Percentiles rank a stretch among this genome's conserved stretches.
These are phyloP conservation scores for Zapornia atra DNA, from an alignment of 2,113 vertebrate species.

Conservation along the genomic window DNA sequence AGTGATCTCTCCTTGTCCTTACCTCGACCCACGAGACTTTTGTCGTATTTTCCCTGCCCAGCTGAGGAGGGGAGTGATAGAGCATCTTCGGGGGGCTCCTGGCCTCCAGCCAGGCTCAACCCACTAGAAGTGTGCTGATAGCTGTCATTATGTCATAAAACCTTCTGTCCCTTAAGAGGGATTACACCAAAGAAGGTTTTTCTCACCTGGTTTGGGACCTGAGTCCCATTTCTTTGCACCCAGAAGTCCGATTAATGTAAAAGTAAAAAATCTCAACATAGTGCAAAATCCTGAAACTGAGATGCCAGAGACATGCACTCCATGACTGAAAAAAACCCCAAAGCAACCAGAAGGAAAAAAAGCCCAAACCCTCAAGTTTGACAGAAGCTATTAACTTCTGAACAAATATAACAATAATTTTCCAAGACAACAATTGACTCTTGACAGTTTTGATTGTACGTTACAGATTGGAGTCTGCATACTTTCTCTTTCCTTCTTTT, in stretches of 20 bases:
- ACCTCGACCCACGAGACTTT: no score
- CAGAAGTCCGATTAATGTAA: neutral
- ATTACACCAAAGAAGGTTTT: neutral
- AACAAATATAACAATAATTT: neutral
- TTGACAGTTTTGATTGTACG: neutral
- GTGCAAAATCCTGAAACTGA: neutral
- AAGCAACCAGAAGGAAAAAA: rapidly evolving
- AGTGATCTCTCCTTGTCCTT: no score
- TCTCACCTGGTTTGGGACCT: neutral
- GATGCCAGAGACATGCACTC: neutral
- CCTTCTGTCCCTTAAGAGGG: neutral
- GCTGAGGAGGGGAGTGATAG: no score
- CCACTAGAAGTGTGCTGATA: neutral
- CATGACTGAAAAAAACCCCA: neutral
- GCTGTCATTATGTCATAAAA: neutral
- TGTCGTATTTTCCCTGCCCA: no score
- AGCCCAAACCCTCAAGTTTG: neutral
- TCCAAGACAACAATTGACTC: neutral
- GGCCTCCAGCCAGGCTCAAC: no score
- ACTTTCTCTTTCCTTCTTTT: neutral
- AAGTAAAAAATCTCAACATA: neutral
- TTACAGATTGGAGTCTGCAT: neutral
- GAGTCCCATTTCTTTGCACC: neutral
- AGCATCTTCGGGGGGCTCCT: no score
- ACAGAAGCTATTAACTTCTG: neutral